Conservation (phyloP, 2,888 invertebrate genomes). For the Arctia plantaginis region DNA sequence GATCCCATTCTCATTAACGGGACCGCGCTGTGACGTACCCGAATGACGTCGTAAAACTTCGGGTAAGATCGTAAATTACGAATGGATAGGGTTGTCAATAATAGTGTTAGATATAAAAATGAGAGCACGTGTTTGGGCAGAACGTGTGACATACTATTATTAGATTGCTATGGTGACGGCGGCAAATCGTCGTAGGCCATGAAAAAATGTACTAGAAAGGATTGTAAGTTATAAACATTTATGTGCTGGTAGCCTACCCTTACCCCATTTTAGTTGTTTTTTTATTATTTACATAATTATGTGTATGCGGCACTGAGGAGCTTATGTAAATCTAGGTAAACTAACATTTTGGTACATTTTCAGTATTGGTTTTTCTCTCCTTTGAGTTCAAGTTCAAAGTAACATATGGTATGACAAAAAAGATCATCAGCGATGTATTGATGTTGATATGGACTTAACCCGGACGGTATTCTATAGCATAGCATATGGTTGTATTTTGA, state of each 20-base stretch:
- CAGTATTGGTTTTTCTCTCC: no score
- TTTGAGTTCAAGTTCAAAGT: background rate
- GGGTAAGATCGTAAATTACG: conserved; percentile 61
- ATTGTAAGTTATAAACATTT: background rate
- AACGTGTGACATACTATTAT: background rate
- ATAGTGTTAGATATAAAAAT: conserved; percentile 51
- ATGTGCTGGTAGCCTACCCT: background rate
- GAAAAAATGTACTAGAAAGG: background rate
- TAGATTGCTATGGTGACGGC: background rate
- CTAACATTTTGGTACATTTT: no score
- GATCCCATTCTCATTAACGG: conserved; percentile 81
- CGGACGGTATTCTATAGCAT: no score
- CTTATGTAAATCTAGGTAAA: no score
- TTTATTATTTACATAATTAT: no score
- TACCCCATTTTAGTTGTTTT: no score
- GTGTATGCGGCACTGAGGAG: no score
- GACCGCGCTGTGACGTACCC: conserved; percentile 52
- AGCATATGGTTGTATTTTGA: background rate
- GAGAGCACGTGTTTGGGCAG: conserved; percentile 24
- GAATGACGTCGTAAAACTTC: conserved; percentile 58
- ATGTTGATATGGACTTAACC: no score
- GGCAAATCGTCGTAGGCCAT: background rate
- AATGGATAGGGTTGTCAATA: conserved; percentile 60
- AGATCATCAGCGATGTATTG: background rate
- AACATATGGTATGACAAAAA: background rate